These are phyloP conservation scores for Penaeus vannamei DNA, from an alignment of 1,140 invertebrate genomes.

Conservation along the genomic window DNA sequence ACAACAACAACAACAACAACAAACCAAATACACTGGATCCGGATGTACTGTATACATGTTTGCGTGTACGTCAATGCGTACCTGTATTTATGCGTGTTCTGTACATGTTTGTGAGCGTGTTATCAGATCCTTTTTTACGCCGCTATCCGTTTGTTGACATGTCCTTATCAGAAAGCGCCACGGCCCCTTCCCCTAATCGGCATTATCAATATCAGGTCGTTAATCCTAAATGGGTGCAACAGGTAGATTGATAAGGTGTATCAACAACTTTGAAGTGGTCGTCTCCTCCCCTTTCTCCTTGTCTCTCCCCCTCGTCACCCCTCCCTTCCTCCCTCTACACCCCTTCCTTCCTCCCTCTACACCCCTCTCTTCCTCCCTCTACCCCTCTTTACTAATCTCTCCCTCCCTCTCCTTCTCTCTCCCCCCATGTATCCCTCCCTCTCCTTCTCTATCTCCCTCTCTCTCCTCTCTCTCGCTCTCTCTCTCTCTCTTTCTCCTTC, in stretches of 20 bases:
- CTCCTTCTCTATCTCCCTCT: slow-evolving; percentile 19
- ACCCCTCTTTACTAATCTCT: neutral
- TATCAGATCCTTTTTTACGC: neutral
- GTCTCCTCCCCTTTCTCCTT: neutral
- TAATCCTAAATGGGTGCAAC: too few relatives aligned
- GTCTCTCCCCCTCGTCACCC: neutral
- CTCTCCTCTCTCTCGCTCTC: neutral
- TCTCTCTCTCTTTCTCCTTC: neutral
- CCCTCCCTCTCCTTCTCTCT: slow-evolving; percentile 11
- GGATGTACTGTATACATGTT: neutral
- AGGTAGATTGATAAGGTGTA: too few relatives aligned
- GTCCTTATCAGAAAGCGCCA: neutral
- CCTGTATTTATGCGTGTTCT: neutral
- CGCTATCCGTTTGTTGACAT: neutral
- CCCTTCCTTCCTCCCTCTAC: neutral
- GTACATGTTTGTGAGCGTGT: neutral
- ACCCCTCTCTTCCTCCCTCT: neutral
- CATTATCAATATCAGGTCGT: too few relatives aligned
- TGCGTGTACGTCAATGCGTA: neutral
- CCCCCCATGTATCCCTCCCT: neutral
- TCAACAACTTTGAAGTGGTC: neutral
- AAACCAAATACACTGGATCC: too few relatives aligned
- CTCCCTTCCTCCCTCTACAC: slow-evolving; percentile 1
- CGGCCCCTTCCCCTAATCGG: too few relatives aligned
- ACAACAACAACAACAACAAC: neutral